Percentiles rank a stretch among this genome's conserved stretches.
phyloP scores from a whole-genome alignment of 2,888 invertebrate species.

The Sicus ferrugineus region DNA sequence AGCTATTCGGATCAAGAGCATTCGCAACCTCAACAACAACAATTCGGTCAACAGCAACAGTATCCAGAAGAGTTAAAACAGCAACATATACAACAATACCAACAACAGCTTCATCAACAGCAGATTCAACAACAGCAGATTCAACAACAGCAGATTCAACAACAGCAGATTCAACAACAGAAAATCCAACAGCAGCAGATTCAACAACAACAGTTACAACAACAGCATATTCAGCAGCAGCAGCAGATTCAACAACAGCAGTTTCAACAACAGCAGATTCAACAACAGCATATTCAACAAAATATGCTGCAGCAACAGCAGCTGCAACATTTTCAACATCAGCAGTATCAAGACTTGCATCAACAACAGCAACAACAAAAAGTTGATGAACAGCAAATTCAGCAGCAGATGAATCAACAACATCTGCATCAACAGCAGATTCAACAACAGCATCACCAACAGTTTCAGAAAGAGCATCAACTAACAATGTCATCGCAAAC shows the following conservation, averaged over 20 bases:
- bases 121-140: not conserved
- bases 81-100: conserved; percentile 8
- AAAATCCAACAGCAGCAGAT: conserved; percentile 20
- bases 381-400: conserved; percentile 10
- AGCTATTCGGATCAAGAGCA: not conserved
- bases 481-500: conserved; percentile 13
- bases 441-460: not conserved
- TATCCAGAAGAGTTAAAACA: conserved; percentile 37
- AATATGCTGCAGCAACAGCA: conserved; percentile 1
- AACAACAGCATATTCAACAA: conserved; percentile 12
- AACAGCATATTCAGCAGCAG: conserved; percentile 22
- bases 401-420: conserved; percentile 17
- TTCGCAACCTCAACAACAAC: conserved; percentile 15
- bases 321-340: not conserved
- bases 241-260: conserved; percentile 31
- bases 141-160: conserved; percentile 31
- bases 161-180: conserved; percentile 21
- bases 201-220: conserved; percentile 27
- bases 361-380: conserved; percentile 14
- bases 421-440: not conserved
- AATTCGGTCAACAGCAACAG: conserved; percentile 10
- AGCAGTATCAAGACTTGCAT: not conserved
- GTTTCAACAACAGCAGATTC: conserved; percentile 2
- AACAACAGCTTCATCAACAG: conserved; percentile 14
- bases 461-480: not conserved